phyloP scores from a whole-genome alignment of 2,888 invertebrate species.

The Malachius bipustulatus region DNA sequence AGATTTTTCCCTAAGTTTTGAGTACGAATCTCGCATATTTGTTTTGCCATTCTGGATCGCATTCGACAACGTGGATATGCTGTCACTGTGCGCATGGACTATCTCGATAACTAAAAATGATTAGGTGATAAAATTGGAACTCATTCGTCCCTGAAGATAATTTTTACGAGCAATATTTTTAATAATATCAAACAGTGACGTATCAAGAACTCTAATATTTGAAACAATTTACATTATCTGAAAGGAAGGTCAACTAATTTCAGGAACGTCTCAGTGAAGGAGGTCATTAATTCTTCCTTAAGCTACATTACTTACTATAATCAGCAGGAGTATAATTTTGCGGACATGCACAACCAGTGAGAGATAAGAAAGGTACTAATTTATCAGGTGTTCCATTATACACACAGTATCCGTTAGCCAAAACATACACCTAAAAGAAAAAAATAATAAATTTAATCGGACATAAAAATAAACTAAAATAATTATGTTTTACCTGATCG shows the following conservation, averaged over 20 bases:
- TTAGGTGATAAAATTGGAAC: no score
- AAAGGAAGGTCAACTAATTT: no score
- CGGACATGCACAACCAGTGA: slow-evolving; percentile 56
- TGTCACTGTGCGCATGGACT: slow-evolving; percentile 28
- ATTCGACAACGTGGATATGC: slow-evolving; percentile 26
- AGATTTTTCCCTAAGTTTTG: slow-evolving; percentile 3
- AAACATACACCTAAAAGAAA: slow-evolving; percentile 32
- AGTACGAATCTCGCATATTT: slow-evolving; percentile 21
- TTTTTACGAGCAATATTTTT: no score
- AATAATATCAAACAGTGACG: no score
- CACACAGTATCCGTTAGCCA: slow-evolving; percentile 51
- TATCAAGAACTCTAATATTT: no score
- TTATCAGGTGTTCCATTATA: slow-evolving; percentile 56
- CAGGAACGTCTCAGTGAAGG: no score
- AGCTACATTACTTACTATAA: slow-evolving; percentile 39
- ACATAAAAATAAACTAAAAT: slow-evolving; percentile 26
- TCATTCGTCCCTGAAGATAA: no score
- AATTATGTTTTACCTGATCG: slow-evolving; percentile 38
- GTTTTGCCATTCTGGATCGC: slow-evolving; percentile 36
- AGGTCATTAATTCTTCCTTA: no score
- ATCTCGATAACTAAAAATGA: slow-evolving; percentile 36
- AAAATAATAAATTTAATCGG: neutral
- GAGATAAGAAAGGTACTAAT: slow-evolving; percentile 57
- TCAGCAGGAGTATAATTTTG: slow-evolving; percentile 71
- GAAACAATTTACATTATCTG: no score